Evolutionary conservation across 92 coral and sea anemone genomes (phyloP).

Genomic region (Heteractis magnifica): DNA sequence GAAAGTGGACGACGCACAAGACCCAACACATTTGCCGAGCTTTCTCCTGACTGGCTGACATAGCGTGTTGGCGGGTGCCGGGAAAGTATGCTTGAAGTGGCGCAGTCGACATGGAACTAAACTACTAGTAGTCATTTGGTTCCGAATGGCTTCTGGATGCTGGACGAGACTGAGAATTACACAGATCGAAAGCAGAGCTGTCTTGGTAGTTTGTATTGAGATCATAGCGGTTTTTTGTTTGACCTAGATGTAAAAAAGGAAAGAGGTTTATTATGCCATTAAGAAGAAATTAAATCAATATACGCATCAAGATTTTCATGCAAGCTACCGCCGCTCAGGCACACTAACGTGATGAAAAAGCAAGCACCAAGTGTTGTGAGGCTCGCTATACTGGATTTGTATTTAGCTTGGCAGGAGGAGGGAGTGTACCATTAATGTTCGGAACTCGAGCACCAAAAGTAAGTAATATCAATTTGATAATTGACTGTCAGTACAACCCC

Average conservation of each 20-base stretch:
- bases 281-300: background rate
- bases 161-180: slow-evolving; percentile 9
- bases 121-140: background rate
- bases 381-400: too few species aligned
- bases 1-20: slow-evolving; percentile 52
- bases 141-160: slow-evolving; percentile 7
- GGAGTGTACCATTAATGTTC: too few species aligned
- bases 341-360: too few species aligned
- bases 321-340: too few species aligned
- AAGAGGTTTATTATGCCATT: background rate
- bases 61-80: slow-evolving; percentile 27
- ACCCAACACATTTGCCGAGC: slow-evolving; percentile 57
- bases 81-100: slow-evolving; percentile 38
- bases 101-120: slow-evolving; percentile 39
- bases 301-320: too few species aligned
- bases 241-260: slow-evolving; percentile 2
- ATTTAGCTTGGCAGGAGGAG: too few species aligned
- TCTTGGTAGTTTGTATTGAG: background rate
- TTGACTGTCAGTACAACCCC: too few species aligned
- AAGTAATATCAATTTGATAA: too few species aligned
- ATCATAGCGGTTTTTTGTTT: slow-evolving; percentile 10
- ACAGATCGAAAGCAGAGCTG: background rate
- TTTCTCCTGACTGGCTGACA: slow-evolving; percentile 38
- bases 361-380: too few species aligned
- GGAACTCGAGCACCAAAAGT: too few species aligned